Conservation (phyloP, 2,888 invertebrate species). For the Malachius bipustulatus region DNA sequence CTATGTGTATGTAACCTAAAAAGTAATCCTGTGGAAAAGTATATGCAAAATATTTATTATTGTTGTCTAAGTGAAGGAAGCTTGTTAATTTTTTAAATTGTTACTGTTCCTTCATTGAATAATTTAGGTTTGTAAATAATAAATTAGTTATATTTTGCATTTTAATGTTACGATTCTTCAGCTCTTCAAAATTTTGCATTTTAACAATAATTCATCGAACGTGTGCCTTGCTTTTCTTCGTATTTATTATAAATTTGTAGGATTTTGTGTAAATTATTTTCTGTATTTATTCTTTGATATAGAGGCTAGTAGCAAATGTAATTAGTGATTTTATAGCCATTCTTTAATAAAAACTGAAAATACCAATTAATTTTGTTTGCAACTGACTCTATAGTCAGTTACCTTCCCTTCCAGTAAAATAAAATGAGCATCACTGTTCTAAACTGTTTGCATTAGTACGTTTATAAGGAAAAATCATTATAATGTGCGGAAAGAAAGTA, state of each 20-base stretch:
- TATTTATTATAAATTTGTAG: slow-evolving; percentile 24
- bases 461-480: no score
- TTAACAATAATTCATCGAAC: slow-evolving; percentile 24
- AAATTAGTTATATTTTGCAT: neutral
- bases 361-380: neutral
- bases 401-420: no score
- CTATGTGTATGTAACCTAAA: no score
- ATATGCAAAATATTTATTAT: slow-evolving; percentile 1
- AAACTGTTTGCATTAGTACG: no score
- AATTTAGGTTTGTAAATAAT: slow-evolving; percentile 10
- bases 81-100: slow-evolving; percentile 13
- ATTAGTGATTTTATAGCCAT: slow-evolving; percentile 27
- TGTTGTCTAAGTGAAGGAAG: slow-evolving; percentile 2
- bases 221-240: slow-evolving; percentile 31
- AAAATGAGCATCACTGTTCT: no score
- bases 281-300: slow-evolving; percentile 29
- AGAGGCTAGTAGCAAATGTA: slow-evolving; percentile 25
- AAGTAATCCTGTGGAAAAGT: no score
- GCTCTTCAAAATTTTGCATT: slow-evolving; percentile 17
- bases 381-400: no score
- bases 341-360: slow-evolving; percentile 21
- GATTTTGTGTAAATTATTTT: slow-evolving; percentile 28
- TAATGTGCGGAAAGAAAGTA: no score
- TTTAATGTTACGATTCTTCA: slow-evolving; percentile 7
- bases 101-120: slow-evolving; percentile 12